phyloP scores from a whole-genome alignment of 2,113 vertebrate species.

The Perca fluviatilis region DNA sequence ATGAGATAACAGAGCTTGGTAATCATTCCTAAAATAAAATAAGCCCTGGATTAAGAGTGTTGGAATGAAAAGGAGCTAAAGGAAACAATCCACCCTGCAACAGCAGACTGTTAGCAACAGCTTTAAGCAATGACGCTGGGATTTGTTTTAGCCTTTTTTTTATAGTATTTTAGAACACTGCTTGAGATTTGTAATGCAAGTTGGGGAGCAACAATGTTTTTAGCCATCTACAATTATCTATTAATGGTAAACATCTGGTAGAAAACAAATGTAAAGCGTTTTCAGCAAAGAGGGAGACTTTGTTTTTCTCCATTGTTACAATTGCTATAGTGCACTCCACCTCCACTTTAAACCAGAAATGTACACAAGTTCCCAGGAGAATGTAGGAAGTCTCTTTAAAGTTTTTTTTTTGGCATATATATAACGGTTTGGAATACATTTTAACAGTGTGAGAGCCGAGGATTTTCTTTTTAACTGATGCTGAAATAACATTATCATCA shows the following conservation, averaged over 20 bases:
- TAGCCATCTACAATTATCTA: neutral
- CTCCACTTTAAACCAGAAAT: neutral
- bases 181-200: neutral
- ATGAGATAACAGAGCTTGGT: neutral
- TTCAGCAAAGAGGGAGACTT: neutral
- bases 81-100: neutral
- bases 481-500: neutral
- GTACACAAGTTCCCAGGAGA: neutral
- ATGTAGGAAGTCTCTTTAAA: neutral
- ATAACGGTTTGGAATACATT: neutral
- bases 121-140: neutral
- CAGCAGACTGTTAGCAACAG: neutral
- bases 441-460: neutral
- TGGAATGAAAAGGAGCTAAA: constrained; percentile 12
- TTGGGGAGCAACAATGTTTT: neutral
- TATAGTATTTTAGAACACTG: neutral
- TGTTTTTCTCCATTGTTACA: neutral
- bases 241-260: neutral
- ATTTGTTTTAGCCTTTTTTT: neutral
- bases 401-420: neutral
- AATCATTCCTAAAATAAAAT: neutral
- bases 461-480: neutral
- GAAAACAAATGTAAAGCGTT: neutral
- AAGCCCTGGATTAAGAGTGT: neutral
- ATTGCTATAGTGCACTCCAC: neutral